Percentiles rank a stretch among this genome's conserved stretches.
These are phyloP conservation scores for Phoxinus phoxinus DNA, from an alignment of 2,113 vertebrate species.

Conservation along the genomic window DNA sequence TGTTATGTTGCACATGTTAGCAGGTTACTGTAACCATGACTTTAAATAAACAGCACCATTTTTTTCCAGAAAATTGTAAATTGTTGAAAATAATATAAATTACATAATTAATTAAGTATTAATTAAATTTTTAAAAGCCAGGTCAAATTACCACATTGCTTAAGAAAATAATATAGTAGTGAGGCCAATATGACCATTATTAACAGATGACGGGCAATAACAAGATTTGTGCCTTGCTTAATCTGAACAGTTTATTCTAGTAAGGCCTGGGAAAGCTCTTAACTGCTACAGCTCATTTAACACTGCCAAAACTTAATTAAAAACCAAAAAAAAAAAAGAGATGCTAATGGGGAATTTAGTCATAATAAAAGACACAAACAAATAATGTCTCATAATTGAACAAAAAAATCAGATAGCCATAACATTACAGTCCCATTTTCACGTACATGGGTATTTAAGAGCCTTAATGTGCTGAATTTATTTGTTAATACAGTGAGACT, in stretches of 20 bases:
- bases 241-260: slow-evolving; percentile 28
- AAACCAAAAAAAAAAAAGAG: not conserved
- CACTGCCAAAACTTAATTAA: slow-evolving; percentile 42
- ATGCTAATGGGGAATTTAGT: slow-evolving; percentile 25
- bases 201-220: slow-evolving; percentile 10
- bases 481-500: slow-evolving; percentile 30
- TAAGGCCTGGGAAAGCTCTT: not conserved
- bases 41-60: not conserved
- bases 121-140: not conserved
- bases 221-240: slow-evolving; percentile 15
- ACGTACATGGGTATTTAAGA: slow-evolving; percentile 19
- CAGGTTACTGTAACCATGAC: no score
- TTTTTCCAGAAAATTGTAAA: not conserved
- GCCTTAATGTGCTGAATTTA: slow-evolving; percentile 13
- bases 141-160: not conserved
- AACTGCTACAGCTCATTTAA: slow-evolving; percentile 37
- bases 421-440: slow-evolving; percentile 36
- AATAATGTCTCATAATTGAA: slow-evolving; percentile 30
- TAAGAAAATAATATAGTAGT: not conserved
- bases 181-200: not conserved
- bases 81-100: not conserved
- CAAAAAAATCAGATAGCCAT: slow-evolving; percentile 22
- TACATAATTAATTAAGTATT: not conserved
- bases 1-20: no score
- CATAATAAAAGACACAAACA: slow-evolving; percentile 11